Base-by-base conservation (phyloP, 2,797 vertebrate genomes). In the Chiroxiphia lanceolata region DNA sequence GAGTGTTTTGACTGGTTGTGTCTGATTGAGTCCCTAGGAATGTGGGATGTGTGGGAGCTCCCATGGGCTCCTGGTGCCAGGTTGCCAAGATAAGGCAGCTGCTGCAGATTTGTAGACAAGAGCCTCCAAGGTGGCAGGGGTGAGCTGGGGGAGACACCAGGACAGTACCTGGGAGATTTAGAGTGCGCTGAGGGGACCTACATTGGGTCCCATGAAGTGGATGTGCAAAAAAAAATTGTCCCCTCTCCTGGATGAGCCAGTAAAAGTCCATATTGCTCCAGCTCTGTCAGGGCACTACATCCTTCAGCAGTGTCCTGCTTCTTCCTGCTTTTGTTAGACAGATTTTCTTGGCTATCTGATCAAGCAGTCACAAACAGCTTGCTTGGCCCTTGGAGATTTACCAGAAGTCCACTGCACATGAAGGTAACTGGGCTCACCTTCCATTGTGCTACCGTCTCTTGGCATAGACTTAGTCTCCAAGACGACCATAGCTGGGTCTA, bases 1-100 rank as follows among this genome's bases (percentile, higher is more conserved):
- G 16, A n/a, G 51, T 90, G 50, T 92, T 96, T 95, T 91, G 83
- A 80, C 76, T 86, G 56, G 59, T 38, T 90, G 48, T 77, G 36
- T 82, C 86, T 75, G 21, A 50, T 40, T 83, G 60, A 82, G 54
- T 51, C 33, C 22, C 47, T 50, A 90, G 71, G 88, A 88, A 95
- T 45, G 91, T 2, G 18, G 53, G 57, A 75, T 64, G 64, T 65
- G 78, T 60, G 63, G 33, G 75, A 96, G 67, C 21, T 61, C 63
- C 47, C 56, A 59, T 11, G 47, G 80, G n/a, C 56, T 92, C 22
- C 47, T 34, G 38, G 57, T 91, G 83, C 68, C 81, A 87, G 53
- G 4, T 22, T 47, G 68, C 31, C 0, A 4, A 76, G 83, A 84
- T 80, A 76, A 84, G 38, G 59, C 76, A 94, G 83, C 59, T 72